Conservation (phyloP, 1,140 invertebrate genomes). For the Oncopodura yosiiana region DNA sequence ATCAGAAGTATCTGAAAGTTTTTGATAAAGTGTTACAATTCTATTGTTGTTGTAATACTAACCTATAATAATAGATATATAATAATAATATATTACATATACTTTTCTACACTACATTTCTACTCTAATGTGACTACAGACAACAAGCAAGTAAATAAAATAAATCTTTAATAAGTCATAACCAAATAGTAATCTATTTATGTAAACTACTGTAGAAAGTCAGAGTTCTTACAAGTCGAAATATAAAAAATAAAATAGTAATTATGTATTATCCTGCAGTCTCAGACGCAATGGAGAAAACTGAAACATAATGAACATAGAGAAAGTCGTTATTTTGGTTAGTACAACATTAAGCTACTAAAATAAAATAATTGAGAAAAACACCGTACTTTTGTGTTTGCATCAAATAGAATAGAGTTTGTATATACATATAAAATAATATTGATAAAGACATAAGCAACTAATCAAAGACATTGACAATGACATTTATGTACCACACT, state of each 20-base stretch:
- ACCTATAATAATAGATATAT: not conserved
- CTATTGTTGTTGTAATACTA: not conserved
- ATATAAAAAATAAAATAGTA: not conserved
- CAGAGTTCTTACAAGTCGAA: too few relatives aligned
- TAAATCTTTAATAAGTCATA: too few relatives aligned
- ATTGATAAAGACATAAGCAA: not conserved
- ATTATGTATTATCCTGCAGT: not conserved
- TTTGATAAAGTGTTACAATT: not conserved
- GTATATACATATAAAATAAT: conserved; percentile 3
- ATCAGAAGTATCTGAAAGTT: conserved; percentile 68
- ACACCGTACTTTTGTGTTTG: not conserved
- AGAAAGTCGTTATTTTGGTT: not conserved
- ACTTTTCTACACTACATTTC: too few relatives aligned
- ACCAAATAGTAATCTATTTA: too few relatives aligned
- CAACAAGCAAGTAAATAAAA: not conserved
- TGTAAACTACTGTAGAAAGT: too few relatives aligned
- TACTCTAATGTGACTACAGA: not conserved
- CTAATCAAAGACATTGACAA: not conserved
- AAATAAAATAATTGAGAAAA: not conserved
- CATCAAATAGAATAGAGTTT: not conserved
- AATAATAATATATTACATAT: too few relatives aligned
- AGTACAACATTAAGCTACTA: not conserved
- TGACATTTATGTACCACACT: not conserved
- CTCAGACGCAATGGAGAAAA: not conserved
- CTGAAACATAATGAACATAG: not conserved